phyloP scores from a whole-genome alignment of 2,888 invertebrate genomes.

The Aleiodes leptofemur region DNA sequence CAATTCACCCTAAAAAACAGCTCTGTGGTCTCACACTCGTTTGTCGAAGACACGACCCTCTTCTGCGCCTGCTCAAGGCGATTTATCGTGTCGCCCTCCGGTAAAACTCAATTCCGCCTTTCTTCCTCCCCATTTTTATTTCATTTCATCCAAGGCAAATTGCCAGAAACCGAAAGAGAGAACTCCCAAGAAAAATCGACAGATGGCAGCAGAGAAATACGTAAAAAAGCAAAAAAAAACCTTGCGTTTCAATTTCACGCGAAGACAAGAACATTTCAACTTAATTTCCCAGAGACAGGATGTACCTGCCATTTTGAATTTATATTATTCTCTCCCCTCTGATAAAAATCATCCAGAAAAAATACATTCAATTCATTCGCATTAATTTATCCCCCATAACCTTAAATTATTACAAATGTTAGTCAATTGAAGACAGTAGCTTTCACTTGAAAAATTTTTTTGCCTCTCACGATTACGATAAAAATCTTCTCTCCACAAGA shows the following conservation, averaged over 20 bases:
- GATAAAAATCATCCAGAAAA: neutral
- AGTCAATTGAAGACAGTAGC: neutral
- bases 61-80: slow-evolving; percentile 54
- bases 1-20: slow-evolving; percentile 37
- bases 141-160: slow-evolving; percentile 33
- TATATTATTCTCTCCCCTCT: neutral
- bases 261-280: neutral
- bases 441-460: slow-evolving; percentile 6
- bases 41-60: slow-evolving; percentile 51
- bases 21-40: slow-evolving; percentile 54
- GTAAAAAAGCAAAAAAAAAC: too few species aligned
- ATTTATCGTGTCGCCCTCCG: slow-evolving; percentile 53
- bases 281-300: neutral
- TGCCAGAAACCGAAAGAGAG: neutral
- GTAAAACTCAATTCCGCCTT: slow-evolving; percentile 43
- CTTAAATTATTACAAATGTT: neutral
- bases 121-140: slow-evolving; percentile 39
- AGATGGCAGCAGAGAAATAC: slow-evolving; percentile 59
- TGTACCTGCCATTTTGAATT: slow-evolving; percentile 14
- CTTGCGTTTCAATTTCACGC: neutral
- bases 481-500: too few species aligned
- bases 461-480: neutral
- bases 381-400: neutral
- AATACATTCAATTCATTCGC: neutral
- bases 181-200: slow-evolving; percentile 39